Conservation (phyloP, 2,797 vertebrate species). For the Columba guinea region DNA sequence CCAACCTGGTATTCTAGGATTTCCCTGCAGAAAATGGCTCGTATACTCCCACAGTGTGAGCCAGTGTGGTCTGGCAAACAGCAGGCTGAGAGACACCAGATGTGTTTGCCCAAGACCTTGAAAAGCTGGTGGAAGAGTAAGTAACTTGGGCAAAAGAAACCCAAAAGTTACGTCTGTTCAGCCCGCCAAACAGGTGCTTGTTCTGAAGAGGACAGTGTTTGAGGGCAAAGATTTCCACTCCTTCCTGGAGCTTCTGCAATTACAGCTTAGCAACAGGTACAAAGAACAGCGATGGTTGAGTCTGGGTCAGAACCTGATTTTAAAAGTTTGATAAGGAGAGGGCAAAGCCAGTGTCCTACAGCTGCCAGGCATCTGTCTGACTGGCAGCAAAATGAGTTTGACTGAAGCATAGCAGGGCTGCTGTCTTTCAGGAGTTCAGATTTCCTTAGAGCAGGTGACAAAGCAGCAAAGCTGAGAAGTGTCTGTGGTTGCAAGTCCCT, state of each 20-base stretch:
- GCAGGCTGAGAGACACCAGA: neutral
- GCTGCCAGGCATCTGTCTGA: neutral
- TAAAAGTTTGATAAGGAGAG: neutral
- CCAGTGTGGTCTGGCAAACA: neutral
- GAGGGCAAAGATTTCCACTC: neutral
- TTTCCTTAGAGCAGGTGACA: neutral
- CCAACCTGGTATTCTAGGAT: neutral
- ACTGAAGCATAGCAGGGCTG: neutral
- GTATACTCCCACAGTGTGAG: neutral
- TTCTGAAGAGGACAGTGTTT: neutral
- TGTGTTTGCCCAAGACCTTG: neutral
- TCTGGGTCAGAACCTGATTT: neutral
- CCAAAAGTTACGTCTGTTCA: neutral
- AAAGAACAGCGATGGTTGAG: neutral
- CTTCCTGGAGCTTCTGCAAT: neutral
- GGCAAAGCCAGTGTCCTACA: neutral
- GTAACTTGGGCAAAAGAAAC: neutral
- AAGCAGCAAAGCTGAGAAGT: neutral
- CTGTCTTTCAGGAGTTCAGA: neutral
- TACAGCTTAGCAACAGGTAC: neutral
- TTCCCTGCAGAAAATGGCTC: neutral
- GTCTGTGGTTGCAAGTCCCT: accelerated
- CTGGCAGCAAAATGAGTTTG: neutral
- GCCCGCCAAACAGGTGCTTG: accelerated
- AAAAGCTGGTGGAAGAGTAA: neutral